Evolutionary conservation across 2,113 vertebrate species (phyloP), one percentile per base, ranked within the genome.

Genomic region (Scolopax mira): DNA sequence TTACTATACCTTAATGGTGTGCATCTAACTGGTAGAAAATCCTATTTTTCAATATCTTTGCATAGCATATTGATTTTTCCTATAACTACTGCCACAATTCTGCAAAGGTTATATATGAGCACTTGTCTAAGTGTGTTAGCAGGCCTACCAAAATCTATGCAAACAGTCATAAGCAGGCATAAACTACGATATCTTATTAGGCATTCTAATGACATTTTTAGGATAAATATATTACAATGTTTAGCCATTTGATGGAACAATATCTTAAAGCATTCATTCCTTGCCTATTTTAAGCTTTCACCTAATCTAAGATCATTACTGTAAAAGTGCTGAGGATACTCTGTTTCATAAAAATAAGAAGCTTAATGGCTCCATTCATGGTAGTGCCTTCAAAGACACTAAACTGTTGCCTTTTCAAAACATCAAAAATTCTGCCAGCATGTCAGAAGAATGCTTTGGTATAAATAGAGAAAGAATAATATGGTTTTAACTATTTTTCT

Each of bases 101-200:
- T 80, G 31, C 65, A 84, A 89, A 74, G 30, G 23, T 89, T 86
- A 87, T 91, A 65, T 81, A 92, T 9, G 46, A 80, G 30, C 37
- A 55, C n/a, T 90, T 94, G 69, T 79, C 35, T 62, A 83, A 85
- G 12, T 2, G 1, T 16, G 49, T 93, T 80, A 94, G 42, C 64
- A 93, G n/a, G 39, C 33, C 65, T 71, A 41, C n/a, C 57, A 67
- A 90, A 94, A 96, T 90, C 92, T 62, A 71, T 94, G 86, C 46
- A 73, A 96, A 78, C n/a, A 78, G 42, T 90, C 69, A 79, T 74
- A 95, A 74, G 23, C 33, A 81, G 10, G 48, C 39, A 84, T 86
- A 78, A 92, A 80, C 61, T 75, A 71, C 48, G 89, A 51, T 54
- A 88, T 64, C 77, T 92, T 81, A 39, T 70, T 78, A 85, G 62